phyloP scores from a whole-genome alignment of 2,113 vertebrate species.

The Ceyx cyanopectus region DNA sequence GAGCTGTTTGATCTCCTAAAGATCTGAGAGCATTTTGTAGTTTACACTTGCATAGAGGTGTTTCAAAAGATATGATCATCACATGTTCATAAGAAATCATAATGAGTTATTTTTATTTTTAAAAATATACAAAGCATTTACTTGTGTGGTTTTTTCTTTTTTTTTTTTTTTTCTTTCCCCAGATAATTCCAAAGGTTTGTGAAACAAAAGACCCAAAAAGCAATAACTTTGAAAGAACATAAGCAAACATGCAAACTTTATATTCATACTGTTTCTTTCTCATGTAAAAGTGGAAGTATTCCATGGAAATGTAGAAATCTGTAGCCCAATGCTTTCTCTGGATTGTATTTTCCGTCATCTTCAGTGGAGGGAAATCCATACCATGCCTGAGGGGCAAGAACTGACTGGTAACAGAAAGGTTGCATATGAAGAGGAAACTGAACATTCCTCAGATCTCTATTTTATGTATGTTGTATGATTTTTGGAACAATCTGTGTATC shows the following conservation, averaged over 20 bases:
- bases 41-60: constrained; percentile 32
- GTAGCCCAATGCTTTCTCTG: not conserved
- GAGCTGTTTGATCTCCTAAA: constrained; percentile 57
- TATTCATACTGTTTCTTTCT: not conserved
- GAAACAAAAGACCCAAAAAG: not conserved
- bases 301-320: not conserved
- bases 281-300: not conserved
- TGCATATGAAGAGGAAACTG: not conserved
- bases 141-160: not conserved
- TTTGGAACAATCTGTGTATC: not conserved
- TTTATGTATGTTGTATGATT: not conserved
- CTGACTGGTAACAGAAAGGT: not conserved
- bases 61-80: constrained; percentile 42
- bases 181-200: not conserved
- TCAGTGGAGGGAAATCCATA: not conserved
- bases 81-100: not conserved
- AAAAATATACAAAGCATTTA: not conserved
- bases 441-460: not conserved
- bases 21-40: constrained; percentile 62
- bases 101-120: constrained; percentile 39
- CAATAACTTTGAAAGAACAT: not conserved
- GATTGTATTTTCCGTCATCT: not conserved
- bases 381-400: not conserved
- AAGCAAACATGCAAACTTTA: not conserved
- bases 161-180: not conserved